phyloP scores from a whole-genome alignment of 2,888 invertebrate genomes.

The Cynaeus angustus region DNA sequence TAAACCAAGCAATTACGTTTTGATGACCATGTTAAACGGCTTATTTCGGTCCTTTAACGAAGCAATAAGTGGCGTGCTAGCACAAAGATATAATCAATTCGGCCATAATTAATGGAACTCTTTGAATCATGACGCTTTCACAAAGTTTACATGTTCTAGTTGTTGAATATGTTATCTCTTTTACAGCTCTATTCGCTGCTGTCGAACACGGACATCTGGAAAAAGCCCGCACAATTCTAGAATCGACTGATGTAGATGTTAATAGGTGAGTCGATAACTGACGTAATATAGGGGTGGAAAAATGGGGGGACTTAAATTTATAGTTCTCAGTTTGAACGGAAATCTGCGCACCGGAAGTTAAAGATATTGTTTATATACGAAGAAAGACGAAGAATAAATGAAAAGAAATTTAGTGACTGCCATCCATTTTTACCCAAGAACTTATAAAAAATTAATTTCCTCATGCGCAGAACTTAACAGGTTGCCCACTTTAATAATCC shows the following conservation, averaged over 20 bases:
- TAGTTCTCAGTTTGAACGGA: too few species aligned
- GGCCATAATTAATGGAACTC: conserved; percentile 17
- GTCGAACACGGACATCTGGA: conserved; percentile 97
- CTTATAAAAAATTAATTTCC: too few species aligned
- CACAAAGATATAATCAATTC: conserved; percentile 16
- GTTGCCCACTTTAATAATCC: too few species aligned
- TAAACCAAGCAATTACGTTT: conserved; percentile 8
- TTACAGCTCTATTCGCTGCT: conserved; percentile 93
- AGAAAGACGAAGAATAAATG: too few species aligned
- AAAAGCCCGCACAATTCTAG: conserved; percentile 91
- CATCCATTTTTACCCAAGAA: too few species aligned
- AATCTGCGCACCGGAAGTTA: too few species aligned
- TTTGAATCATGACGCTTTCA: conserved; percentile 4
- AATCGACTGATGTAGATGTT: conserved; percentile 93
- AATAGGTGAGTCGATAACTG: conserved; percentile 82
- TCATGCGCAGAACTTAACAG: too few species aligned
- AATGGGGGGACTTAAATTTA: too few species aligned
- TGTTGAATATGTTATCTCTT: conserved; percentile 55
- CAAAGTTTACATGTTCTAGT: neutral
- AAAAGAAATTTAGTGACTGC: too few species aligned
- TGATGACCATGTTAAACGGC: conserved; percentile 26
- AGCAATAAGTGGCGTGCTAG: conserved; percentile 15
- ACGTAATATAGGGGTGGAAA: neutral
- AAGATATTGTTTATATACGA: too few species aligned
- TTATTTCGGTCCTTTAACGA: conserved; percentile 22